Conservation (phyloP, 1,140 invertebrate genomes). For the Luehdorfia chinensis region DNA sequence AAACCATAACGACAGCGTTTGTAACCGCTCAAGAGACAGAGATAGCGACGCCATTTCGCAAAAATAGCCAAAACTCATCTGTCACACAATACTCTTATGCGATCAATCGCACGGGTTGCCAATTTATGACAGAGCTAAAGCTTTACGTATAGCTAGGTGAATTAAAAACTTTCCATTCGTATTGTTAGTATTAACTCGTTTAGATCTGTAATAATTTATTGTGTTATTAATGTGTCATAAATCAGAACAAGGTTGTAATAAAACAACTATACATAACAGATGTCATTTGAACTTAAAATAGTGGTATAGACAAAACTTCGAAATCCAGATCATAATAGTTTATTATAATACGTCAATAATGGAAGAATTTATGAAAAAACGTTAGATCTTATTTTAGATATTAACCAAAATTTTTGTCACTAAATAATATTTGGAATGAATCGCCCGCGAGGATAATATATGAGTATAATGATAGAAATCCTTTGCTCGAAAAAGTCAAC, state of each 20-base stretch:
- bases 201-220: no score
- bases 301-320: background rate
- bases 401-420: constrained; percentile 7
- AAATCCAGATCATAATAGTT: constrained; percentile 5
- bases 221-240: no score
- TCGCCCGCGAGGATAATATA: constrained; percentile 59
- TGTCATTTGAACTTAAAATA: constrained; percentile 12
- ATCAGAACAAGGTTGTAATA: constrained; percentile 9
- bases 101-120: no score
- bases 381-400: background rate
- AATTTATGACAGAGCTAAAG: no score
- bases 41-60: no score
- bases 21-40: no score
- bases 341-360: background rate
- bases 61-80: no score
- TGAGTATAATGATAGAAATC: constrained; percentile 56
- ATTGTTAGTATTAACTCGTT: no score
- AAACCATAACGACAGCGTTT: no score
- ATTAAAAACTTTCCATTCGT: no score
- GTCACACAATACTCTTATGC: background rate
- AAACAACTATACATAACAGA: constrained; percentile 10
- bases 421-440: constrained; percentile 39
- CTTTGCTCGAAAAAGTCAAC: constrained; percentile 39
- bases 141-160: no score
- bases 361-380: background rate